Conservation (phyloP, 1,140 invertebrate species). For the Trigoniulus corallinus region DNA sequence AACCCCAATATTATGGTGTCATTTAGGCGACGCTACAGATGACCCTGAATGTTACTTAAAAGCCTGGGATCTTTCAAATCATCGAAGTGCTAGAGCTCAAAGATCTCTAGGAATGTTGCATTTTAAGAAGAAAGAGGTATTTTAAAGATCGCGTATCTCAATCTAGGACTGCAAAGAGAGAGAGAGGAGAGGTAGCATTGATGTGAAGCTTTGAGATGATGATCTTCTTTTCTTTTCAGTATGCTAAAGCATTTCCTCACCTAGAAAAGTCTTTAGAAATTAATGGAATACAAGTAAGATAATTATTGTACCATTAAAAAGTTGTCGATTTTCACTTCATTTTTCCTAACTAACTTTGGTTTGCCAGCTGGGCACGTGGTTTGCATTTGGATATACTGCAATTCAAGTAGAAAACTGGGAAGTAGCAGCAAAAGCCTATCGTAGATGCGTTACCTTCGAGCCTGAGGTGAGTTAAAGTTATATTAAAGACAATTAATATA, state of each 20-base stretch:
- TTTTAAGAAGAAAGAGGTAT: conserved; percentile 44
- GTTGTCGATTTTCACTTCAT: too few species aligned
- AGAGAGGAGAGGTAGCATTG: conserved; percentile 4
- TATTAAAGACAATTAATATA: too few species aligned
- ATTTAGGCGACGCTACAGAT: conserved; percentile 64
- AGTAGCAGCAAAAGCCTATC: conserved; percentile 63
- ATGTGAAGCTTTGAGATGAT: conserved; percentile 17
- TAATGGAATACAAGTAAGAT: conserved; percentile 56
- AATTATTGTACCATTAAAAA: background rate
- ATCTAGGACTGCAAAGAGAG: conserved; percentile 3
- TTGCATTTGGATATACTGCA: conserved; percentile 68
- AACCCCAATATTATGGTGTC: conserved; percentile 72
- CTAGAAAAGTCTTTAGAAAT: conserved; percentile 62
- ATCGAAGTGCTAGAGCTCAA: conserved; percentile 59
- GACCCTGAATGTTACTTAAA: conserved; percentile 55
- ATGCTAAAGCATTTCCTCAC: conserved; percentile 54
- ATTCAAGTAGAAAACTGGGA: conserved; percentile 64
- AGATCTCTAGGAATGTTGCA: conserved; percentile 64
- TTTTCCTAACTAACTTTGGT: too few species aligned
- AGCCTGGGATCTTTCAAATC: conserved; percentile 75
- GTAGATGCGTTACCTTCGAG: conserved; percentile 69
- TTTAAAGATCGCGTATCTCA: background rate
- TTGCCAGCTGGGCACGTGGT: conserved; percentile 49
- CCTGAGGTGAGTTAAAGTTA: conserved; percentile 37
- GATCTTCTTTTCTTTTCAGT: conserved; percentile 28